Evolutionary conservation across 2,888 invertebrate species (phyloP), one percentile per base, ranked within the genome.

Genomic region (Zeuzera pyrina): DNA sequence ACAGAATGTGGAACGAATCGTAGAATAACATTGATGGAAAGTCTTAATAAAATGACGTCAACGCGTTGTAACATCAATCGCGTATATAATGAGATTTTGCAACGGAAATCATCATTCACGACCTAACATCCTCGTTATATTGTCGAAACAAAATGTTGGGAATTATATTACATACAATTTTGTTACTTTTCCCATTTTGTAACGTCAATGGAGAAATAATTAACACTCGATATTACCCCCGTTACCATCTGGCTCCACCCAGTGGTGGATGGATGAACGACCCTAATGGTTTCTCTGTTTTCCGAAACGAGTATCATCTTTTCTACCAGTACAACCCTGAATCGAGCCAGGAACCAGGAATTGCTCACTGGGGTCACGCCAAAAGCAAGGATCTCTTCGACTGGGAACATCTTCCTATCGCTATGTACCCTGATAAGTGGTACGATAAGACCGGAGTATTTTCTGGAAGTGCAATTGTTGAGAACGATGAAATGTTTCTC

Each of bases 301-400:
- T 50, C 38, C 45, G 61, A 3, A 52, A 59, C 1, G 58, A 65
- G 12, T 86, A 76, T 38, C 86, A 86, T 40, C 45, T 85, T 2
- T 85, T 83, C 39, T 86, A 76, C 43, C 86, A 86, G 46, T 65
- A 69, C 42, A 77, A 85, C 37, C 85, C 85, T 0, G 29, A 61
- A 2, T 61, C 57, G 15, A 69, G 74, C 26, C 42, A 46, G 1
- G 57, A 42, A 2, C 59, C 78, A 0, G 68, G 74, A 2, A 57
- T 54, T 11, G 81, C 76, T 22, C 69, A 78, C 36, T 87, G 86
- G 87, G 86, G 77, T 1, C 86, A 86, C 38, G 77, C 76, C 0
- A 69, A 54, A 28, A 84, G 85, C 33, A 38, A 29, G 0, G 83
- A 87, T 38, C 45, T 86, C 1, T 57, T 84, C 1, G 44, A 62